Conservation (phyloP, 2,797 vertebrate genomes). For the Poecilia velifera region DNA sequence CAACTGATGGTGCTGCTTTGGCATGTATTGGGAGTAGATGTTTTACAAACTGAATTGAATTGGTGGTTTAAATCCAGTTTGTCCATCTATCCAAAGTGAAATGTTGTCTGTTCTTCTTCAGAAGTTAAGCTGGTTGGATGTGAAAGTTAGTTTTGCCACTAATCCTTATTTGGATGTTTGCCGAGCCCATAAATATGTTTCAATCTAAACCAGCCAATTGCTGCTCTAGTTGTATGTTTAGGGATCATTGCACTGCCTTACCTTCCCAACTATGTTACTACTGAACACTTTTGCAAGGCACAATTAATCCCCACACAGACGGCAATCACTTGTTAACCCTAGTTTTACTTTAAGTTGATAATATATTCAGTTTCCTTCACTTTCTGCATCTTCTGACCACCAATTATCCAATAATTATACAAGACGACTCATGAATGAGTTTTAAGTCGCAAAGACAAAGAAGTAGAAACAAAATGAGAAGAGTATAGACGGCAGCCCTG, state of each 20-base stretch:
- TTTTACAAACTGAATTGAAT: neutral
- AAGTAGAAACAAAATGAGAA: neutral
- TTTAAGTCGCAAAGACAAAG: neutral
- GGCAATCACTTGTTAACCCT: neutral
- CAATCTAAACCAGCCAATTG: neutral
- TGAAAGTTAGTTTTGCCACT: neutral
- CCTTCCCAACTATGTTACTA: neutral
- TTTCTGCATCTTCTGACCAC: neutral
- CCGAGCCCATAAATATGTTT: neutral
- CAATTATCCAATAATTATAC: neutral
- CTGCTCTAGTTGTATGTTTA: neutral
- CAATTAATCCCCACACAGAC: neutral
- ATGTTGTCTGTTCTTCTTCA: neutral
- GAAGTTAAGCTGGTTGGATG: neutral
- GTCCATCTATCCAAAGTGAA: neutral
- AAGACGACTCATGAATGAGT: neutral
- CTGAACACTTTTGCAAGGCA: neutral
- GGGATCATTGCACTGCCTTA: neutral
- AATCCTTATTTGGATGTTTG: neutral
- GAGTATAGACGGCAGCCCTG: neutral
- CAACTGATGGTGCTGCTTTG: neutral
- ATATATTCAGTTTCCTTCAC: neutral
- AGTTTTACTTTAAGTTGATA: neutral
- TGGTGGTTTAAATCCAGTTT: neutral
- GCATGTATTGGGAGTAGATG: neutral